phyloP scores from a whole-genome alignment of 2,888 invertebrate genomes.

The Xestia c-nigrum region DNA sequence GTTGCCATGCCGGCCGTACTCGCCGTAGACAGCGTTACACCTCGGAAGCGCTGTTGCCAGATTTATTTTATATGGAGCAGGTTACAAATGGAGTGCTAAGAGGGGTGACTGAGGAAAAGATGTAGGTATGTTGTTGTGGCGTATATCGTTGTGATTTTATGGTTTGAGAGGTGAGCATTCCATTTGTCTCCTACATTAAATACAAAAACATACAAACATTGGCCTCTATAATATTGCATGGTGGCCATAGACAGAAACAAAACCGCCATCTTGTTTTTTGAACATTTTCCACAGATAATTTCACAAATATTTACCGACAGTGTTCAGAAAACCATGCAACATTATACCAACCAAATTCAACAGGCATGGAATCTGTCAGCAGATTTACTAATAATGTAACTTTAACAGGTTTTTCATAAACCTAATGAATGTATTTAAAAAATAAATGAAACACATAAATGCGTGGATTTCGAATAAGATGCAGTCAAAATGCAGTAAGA shows the following conservation, averaged over 20 bases:
- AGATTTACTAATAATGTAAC: not conserved
- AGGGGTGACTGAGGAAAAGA: not conserved
- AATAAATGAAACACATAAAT: not conserved
- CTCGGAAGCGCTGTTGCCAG: conserved; percentile 80
- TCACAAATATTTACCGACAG: not conserved
- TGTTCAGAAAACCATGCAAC: not conserved
- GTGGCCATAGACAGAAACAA: fast-evolving
- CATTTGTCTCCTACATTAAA: not conserved
- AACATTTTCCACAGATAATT: not conserved
- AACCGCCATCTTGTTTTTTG: not conserved
- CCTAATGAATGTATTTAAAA: not conserved
- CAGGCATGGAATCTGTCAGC: not conserved
- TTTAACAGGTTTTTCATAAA: not conserved
- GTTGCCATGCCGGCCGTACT: conserved; percentile 87
- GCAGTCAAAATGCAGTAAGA: conserved; percentile 25
- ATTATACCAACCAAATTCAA: not conserved
- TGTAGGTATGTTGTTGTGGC: not conserved
- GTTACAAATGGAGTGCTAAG: conserved; percentile 30
- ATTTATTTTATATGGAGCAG: conserved; percentile 39
- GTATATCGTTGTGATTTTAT: not conserved
- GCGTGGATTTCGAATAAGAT: not conserved
- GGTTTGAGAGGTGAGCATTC: not conserved
- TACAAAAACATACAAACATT: not conserved
- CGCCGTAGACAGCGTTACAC: conserved; percentile 93
- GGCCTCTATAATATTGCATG: not conserved